A percentile compares a stretch with the other conserved stretches of the same genome.
Conservation (phyloP, 1,140 invertebrate genomes). For the Drosophila athabasca region DNA sequence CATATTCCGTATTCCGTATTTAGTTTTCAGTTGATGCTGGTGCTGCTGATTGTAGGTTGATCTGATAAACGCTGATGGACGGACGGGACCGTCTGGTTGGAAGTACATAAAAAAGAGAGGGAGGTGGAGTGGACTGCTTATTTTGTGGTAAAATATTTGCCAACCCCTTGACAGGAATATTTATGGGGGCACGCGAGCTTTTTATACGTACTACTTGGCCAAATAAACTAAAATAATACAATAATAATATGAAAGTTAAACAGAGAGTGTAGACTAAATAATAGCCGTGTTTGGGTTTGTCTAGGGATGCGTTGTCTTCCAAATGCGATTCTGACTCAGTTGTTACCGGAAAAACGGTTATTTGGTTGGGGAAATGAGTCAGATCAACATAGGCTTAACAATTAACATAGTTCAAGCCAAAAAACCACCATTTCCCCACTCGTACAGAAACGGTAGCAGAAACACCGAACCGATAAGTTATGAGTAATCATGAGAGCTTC, state of each 20-base stretch:
- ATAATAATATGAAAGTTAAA: too few relatives aligned
- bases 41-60: not conserved
- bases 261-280: too few relatives aligned
- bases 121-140: not conserved
- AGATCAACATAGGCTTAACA: too few relatives aligned
- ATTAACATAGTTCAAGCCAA: too few relatives aligned
- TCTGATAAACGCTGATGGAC: slow-evolving; percentile 43
- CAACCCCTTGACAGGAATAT: slow-evolving; percentile 24
- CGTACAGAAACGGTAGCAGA: too few relatives aligned
- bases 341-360: too few relatives aligned
- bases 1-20: slow-evolving; percentile 2
- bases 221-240: slow-evolving; percentile 2
- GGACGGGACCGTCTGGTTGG: not conserved
- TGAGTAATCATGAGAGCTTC: too few relatives aligned
- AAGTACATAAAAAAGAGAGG: slow-evolving; percentile 40
- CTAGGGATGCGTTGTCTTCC: slow-evolving; percentile 10
- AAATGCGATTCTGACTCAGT: slow-evolving; percentile 26
- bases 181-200: slow-evolving; percentile 31
- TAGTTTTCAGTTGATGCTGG: slow-evolving; percentile 32
- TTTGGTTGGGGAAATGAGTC: too few relatives aligned
- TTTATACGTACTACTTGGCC: slow-evolving; percentile 14
- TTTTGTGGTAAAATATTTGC: slow-evolving; percentile 45
- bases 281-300: slow-evolving; percentile 11
- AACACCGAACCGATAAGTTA: too few relatives aligned
- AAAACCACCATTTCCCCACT: too few relatives aligned